Base-by-base conservation (phyloP, 2,888 invertebrate species). In the Epinotia nisella region DNA sequence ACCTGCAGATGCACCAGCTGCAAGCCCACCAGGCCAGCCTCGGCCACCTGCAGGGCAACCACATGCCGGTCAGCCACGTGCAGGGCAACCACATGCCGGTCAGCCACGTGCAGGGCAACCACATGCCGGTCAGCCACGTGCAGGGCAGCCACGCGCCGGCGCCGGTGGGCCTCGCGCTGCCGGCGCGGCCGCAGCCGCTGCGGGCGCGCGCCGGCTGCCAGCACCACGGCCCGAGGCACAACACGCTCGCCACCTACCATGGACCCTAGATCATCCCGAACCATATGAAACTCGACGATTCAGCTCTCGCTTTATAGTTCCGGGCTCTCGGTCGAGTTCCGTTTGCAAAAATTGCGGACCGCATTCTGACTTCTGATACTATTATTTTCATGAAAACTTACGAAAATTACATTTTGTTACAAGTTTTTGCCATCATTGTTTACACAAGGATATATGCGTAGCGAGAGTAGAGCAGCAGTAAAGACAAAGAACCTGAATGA, bases 1-100 rank as follows among this genome's bases (percentile, higher is more conserved):
- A 89, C 80, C 85, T 91, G 76, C 91, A 90, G 79, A 82, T 88
- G 88, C 92, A 90, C 75, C 87, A 87, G 75, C 70, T 71, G 58
- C 68, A 80, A 65, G 76, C 79, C 75, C 84, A 78, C 77, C 79
- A 81, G 70, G 81, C 82, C 62, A 66, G 74, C 72, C 68, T 68
- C 39, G 67, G 69, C 51, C 76, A 75, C 75, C 75, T 76, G 64
- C 76, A 68, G 49, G 49, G 62, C 75, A 64, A 41, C 67, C 49
- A 74, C 58, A 51, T 10, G 21, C 19, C 7, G 55, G 39, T 13
- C 39, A 19, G 7, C 21, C 71, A 58, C 21, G 70, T 71, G 53
- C 75, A 70, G 61, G 77, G 72, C 51, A 75, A 70, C 24, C 75
- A 67, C 19, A 75, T 71, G 39, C 19, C 58, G 45, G 13, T 62